These are phyloP conservation scores for Apocrypta bakeri DNA, from an alignment of 1,140 invertebrate species.

Conservation along the genomic window DNA sequence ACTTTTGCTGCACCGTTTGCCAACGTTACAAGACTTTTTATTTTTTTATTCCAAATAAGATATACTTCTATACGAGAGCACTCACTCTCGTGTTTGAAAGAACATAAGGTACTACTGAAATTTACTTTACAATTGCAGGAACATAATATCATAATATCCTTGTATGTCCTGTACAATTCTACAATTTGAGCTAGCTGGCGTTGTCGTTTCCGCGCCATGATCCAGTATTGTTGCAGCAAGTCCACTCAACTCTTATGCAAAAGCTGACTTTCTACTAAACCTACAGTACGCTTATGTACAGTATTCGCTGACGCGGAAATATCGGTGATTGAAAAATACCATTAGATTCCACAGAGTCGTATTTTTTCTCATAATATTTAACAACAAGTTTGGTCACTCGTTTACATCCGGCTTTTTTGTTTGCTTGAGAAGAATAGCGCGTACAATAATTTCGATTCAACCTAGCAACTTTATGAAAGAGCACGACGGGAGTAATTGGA, in stretches of 20 bases:
- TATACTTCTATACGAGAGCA: not conserved
- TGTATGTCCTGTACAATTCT: not conserved
- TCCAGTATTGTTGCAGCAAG: conserved; percentile 28
- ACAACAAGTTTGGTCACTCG: not conserved
- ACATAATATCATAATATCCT: conserved; percentile 35
- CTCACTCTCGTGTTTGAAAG: not conserved
- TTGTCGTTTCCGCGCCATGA: conserved; percentile 25
- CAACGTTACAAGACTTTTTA: too few species aligned
- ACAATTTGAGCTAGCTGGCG: conserved; percentile 22
- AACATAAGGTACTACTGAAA: not conserved
- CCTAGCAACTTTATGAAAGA: too few species aligned
- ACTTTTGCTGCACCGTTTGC: too few species aligned
- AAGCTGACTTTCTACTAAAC: not conserved
- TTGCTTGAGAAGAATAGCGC: too few species aligned
- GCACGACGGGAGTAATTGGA: not conserved
- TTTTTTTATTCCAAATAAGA: too few species aligned
- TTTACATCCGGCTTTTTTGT: not conserved
- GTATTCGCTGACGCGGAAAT: not conserved
- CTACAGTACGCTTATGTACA: not conserved
- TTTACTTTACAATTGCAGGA: conserved; percentile 27
- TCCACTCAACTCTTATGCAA: not conserved
- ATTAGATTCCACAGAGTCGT: too few species aligned
- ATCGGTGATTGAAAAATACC: too few species aligned
- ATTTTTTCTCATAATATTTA: too few species aligned
- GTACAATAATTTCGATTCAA: too few species aligned